Percentiles rank a stretch among this genome's conserved stretches.
These are phyloP conservation scores for Apaloderma vittatum DNA, from an alignment of 2,113 vertebrate species.

Conservation along the genomic window DNA sequence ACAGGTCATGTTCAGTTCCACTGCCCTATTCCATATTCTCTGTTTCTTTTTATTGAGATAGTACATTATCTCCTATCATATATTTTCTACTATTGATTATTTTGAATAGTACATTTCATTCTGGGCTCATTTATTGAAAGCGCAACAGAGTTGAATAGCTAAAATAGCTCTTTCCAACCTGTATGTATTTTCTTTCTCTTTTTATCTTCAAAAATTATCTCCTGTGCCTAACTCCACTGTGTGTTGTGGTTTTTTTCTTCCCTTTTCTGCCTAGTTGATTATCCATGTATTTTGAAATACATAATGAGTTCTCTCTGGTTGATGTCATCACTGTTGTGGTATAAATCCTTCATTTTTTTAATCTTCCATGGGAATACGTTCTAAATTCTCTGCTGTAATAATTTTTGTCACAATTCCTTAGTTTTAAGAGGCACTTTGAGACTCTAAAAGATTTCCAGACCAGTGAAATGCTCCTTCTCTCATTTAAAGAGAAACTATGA, in stretches of 20 bases:
- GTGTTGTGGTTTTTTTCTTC: background rate
- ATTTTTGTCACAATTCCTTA: background rate
- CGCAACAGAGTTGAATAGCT: accelerated
- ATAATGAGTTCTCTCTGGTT: background rate
- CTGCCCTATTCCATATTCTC: accelerated
- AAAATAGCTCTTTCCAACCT: background rate
- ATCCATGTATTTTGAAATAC: background rate
- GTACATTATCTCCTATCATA: accelerated
- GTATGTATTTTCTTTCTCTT: background rate
- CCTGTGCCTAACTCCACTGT: background rate
- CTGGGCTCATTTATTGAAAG: too few relatives aligned
- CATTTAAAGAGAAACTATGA: background rate
- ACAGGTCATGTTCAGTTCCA: accelerated
- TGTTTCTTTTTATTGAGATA: accelerated
- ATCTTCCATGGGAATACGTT: background rate
- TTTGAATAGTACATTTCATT: background rate
- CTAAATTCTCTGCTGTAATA: background rate
- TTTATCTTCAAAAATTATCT: background rate
- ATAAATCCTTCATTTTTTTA: background rate
- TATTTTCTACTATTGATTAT: background rate
- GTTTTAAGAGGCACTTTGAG: background rate
- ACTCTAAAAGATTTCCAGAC: background rate
- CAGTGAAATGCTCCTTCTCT: background rate
- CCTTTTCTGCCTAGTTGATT: background rate
- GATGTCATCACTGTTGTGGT: accelerated